Percentiles rank a stretch among this genome's conserved stretches.
Conservation (phyloP, 2,888 invertebrate genomes). For the Drosophila seclusa region DNA sequence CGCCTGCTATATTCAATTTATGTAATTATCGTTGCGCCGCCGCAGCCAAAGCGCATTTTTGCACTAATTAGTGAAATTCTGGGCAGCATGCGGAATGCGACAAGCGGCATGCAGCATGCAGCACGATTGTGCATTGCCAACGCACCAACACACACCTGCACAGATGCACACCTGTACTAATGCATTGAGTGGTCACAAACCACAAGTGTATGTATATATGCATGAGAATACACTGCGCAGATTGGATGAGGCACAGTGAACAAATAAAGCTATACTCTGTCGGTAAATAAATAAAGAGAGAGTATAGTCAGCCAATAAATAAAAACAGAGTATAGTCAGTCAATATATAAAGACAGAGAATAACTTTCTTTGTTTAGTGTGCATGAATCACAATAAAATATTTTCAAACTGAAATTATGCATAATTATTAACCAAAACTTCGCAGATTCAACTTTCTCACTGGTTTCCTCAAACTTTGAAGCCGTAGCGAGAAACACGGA, state of each 20-base stretch:
- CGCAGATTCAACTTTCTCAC: no score
- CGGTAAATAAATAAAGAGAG: no score
- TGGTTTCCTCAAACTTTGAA: no score
- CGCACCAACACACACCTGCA: not conserved
- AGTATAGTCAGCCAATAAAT: no score
- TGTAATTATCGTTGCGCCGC: conserved; percentile 53
- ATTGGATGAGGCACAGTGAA: not conserved
- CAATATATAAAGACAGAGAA: no score
- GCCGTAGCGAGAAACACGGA: no score
- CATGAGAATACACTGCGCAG: not conserved
- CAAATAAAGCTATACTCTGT: not conserved
- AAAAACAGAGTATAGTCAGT: no score
- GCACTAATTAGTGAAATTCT: conserved; percentile 74
- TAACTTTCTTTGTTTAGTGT: no score
- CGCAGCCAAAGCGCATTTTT: conserved; percentile 53
- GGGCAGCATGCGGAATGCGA: conserved; percentile 24
- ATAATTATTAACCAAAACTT: not conserved
- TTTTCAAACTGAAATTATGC: not conserved
- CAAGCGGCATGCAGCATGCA: conserved; percentile 18
- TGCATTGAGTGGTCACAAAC: conserved; percentile 35
- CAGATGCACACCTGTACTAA: not conserved
- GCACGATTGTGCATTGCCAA: conserved; percentile 26
- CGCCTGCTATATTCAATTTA: conserved; percentile 59
- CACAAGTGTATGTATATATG: not conserved
- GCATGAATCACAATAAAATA: not conserved